phyloP scores from a whole-genome alignment of 2,113 vertebrate species.

The Bos indicus region DNA sequence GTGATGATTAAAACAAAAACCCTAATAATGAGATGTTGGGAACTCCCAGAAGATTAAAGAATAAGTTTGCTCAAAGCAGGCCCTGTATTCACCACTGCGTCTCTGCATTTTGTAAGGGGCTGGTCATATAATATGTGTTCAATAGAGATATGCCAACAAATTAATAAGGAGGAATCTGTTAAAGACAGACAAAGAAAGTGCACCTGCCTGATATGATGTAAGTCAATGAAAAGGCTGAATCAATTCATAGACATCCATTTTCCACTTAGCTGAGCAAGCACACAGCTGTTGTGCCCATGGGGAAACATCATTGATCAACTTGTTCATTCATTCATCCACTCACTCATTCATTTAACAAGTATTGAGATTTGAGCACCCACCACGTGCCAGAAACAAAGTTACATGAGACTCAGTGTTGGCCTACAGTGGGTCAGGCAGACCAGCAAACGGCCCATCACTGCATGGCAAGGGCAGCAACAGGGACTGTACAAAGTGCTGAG shows the following conservation, averaged over 20 bases:
- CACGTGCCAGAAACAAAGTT: not conserved
- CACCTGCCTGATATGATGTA: not conserved
- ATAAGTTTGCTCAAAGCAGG: not conserved
- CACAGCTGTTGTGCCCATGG: not conserved
- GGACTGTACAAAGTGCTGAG: not conserved
- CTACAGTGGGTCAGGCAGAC: not conserved
- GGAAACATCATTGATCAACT: not conserved
- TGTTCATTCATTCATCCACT: not conserved
- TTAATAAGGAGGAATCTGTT: not conserved
- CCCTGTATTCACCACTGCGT: not conserved
- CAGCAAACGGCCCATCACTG: not conserved
- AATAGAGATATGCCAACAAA: not conserved
- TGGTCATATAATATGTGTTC: not conserved
- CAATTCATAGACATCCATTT: not conserved
- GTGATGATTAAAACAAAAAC: not conserved
- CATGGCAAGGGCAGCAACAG: not conserved
- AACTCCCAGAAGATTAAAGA: not conserved
- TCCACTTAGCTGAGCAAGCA: not conserved
- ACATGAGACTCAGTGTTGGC: not conserved
- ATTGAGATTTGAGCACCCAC: not conserved
- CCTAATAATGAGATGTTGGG: not conserved
- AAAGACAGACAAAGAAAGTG: not conserved
- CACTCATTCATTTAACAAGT: constrained; percentile 36
- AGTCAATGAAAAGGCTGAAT: not conserved
- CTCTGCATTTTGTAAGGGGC: not conserved